Evolutionary conservation across 2,113 vertebrate species (phyloP).

Genomic region (Tor tambroides): DNA sequence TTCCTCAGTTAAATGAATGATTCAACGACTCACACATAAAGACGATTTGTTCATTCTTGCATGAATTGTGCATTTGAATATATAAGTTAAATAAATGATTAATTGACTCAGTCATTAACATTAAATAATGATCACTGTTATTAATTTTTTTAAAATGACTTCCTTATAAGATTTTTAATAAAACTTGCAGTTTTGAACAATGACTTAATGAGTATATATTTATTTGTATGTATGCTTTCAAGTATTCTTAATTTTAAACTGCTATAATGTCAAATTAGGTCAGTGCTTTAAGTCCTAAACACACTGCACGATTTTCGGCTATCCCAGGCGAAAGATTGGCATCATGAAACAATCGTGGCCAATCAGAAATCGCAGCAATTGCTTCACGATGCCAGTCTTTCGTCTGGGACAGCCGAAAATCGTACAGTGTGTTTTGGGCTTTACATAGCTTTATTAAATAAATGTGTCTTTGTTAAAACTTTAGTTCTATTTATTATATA

Average conservation of each 20-base stretch:
- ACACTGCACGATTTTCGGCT: too few relatives aligned
- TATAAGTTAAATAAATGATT: too few relatives aligned
- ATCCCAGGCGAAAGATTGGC: too few relatives aligned
- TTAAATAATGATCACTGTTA: too few relatives aligned
- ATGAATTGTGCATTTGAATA: too few relatives aligned
- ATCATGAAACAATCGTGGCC: too few relatives aligned
- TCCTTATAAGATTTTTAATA: background rate
- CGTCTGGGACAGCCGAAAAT: too few relatives aligned
- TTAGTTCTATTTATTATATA: background rate
- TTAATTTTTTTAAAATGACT: background rate
- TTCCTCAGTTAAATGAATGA: background rate
- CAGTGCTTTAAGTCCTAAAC: too few relatives aligned
- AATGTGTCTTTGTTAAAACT: background rate
- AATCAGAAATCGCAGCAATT: too few relatives aligned
- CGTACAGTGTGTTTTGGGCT: background rate
- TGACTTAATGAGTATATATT: background rate
- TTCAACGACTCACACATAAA: background rate
- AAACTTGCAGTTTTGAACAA: background rate
- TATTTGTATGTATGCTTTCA: background rate
- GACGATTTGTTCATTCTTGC: too few relatives aligned
- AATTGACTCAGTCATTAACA: too few relatives aligned
- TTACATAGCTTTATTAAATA: background rate
- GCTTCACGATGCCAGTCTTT: too few relatives aligned
- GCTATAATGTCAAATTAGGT: background rate
- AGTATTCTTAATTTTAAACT: background rate